phyloP scores from a whole-genome alignment of 2,113 vertebrate genomes.

The Phycodurus eques region DNA sequence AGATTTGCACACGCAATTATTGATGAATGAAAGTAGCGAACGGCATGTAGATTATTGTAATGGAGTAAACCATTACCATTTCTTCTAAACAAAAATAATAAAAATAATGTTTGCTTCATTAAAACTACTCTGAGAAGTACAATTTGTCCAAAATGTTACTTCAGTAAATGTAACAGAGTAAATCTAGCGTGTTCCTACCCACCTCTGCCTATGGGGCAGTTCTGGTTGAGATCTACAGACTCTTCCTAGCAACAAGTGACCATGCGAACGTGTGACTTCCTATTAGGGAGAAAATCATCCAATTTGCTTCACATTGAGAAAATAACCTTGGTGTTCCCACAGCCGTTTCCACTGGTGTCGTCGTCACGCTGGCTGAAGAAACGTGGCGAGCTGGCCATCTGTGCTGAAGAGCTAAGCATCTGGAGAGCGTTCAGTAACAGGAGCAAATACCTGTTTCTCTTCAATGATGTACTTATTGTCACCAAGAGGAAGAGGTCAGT shows the following conservation, averaged over 20 bases:
- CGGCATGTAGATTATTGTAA: too few relatives aligned
- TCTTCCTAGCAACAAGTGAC: background rate
- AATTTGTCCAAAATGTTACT: too few relatives aligned
- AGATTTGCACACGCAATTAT: too few relatives aligned
- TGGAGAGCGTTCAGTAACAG: slow-evolving; percentile 80
- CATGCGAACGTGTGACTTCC: too few relatives aligned
- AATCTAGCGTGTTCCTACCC: too few relatives aligned
- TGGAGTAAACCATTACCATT: too few relatives aligned
- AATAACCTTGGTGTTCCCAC: slow-evolving; percentile 6
- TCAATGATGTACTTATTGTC: slow-evolving; percentile 89
- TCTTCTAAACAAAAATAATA: too few relatives aligned
- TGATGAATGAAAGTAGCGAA: too few relatives aligned
- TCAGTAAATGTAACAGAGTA: too few relatives aligned
- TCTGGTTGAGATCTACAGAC: background rate
- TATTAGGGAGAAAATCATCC: background rate
- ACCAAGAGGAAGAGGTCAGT: slow-evolving; percentile 91
- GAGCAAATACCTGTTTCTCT: slow-evolving; percentile 85
- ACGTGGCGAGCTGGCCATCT: slow-evolving; percentile 79
- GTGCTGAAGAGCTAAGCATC: slow-evolving; percentile 80
- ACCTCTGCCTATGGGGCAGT: too few relatives aligned
- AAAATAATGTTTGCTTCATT: too few relatives aligned
- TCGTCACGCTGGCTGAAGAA: slow-evolving; percentile 90
- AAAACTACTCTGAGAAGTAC: too few relatives aligned
- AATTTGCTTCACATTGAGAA: background rate
- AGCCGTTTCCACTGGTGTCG: slow-evolving; percentile 87